Evolutionary conservation across 2,888 invertebrate genomes (phyloP), one percentile per base, ranked within the genome.

Genomic region (Lasioglossum marginatum): DNA sequence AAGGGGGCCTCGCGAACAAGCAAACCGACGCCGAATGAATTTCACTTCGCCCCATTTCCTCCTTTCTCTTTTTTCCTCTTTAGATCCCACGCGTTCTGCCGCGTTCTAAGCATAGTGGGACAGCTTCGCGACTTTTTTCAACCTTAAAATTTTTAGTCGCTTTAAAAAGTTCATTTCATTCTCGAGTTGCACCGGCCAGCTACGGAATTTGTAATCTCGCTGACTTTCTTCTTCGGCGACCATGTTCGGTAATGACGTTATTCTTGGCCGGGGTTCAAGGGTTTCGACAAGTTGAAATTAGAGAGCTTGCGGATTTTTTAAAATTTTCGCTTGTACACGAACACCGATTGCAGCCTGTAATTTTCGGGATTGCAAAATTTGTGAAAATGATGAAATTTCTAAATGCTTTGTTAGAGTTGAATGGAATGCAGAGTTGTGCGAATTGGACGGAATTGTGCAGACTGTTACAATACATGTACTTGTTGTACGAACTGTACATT

Each of bases 21-120:
- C 66, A 37, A 68, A 68, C 37, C 34, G 66, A 16, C 66, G 27
- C 31, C n/a, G 71, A 79, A 57, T 40, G 52, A 48, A 70, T 84
- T 85, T 78, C 84, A 52, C 82, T 43, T 60, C 73, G 48, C 68
- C 12, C 37, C 37, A 8, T 77, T 70, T 77, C 66, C 43, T 19
- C 27, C 37, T 34, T 37, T 68, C 19, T 48, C 31, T n/a, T 60
- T 60, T 40, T 19, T n/a, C 48, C 31, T 27, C 31, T 34, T 31
- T 31, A 2, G 5, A 14, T 23, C 37, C 23, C 34, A 1, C 4
- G 37, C 10, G 23, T 43, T 45, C 48, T n/a, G 23, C 19, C 31
- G 19, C 4, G 45, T 48, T 31, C 5, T 23, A 73, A 73, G 72
- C 34, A 48, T 31, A 23, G 31, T 3, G 31, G 19, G 19, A 23